Evolutionary conservation across 2,797 vertebrate species (phyloP).

Genomic region (Periophthalmus magnuspinnatus): DNA sequence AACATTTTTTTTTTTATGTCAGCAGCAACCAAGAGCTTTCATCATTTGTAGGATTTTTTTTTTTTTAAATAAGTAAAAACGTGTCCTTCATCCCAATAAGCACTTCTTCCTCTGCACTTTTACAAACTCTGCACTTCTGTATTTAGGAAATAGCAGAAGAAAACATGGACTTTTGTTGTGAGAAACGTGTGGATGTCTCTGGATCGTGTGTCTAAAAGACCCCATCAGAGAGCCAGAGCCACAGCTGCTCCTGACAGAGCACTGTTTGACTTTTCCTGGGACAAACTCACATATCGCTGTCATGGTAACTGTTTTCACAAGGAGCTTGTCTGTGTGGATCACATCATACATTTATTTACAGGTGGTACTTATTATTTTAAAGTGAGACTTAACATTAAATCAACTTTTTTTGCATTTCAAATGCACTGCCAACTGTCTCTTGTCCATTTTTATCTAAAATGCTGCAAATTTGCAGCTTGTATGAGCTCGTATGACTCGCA

Average conservation of each 20-base stretch:
- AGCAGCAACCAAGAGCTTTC: constrained; percentile 22
- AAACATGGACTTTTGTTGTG: constrained; percentile 25
- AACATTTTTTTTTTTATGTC: constrained; percentile 37
- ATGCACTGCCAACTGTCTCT: neutral
- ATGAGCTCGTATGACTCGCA: too few relatives aligned
- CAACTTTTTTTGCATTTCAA: neutral
- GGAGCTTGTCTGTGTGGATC: neutral
- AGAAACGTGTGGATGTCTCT: constrained; percentile 37
- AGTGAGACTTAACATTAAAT: too few relatives aligned
- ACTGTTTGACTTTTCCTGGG: constrained; percentile 47
- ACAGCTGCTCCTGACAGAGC: constrained; percentile 44
- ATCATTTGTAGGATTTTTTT: neutral
- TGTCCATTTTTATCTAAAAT: neutral
- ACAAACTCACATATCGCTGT: constrained; percentile 23
- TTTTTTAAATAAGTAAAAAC: constrained; percentile 19
- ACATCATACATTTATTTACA: neutral
- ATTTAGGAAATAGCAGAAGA: constrained; percentile 11
- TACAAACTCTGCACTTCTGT: constrained; percentile 6
- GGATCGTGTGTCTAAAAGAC: constrained; percentile 50
- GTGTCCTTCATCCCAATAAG: constrained; percentile 31
- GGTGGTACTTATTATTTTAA: too few relatives aligned
- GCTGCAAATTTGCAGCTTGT: neutral
- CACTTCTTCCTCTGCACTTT: constrained; percentile 32
- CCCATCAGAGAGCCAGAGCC: constrained; percentile 43
- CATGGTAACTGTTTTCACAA: constrained; percentile 23